A percentile compares a stretch with the other conserved stretches of the same genome.
These are phyloP conservation scores for Tapirus terrestris DNA, from an alignment of 2,113 vertebrate genomes.

Conservation along the genomic window DNA sequence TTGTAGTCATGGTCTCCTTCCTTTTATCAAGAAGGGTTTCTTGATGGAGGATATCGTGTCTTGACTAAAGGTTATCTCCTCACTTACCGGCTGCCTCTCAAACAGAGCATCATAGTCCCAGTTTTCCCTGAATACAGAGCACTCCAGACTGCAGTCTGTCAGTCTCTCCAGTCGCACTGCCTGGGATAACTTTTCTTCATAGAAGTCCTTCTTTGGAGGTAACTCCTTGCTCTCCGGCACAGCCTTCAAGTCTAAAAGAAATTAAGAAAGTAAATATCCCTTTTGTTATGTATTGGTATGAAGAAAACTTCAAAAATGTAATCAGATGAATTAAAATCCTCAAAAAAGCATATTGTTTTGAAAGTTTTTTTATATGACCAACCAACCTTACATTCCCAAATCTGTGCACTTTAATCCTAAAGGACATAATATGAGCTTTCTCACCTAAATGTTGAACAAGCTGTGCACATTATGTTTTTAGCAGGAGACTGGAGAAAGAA, in stretches of 20 bases:
- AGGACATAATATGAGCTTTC: not conserved
- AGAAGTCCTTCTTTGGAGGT: not conserved
- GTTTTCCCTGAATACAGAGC: accelerated
- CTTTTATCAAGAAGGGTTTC: not conserved
- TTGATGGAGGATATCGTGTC: too few species aligned
- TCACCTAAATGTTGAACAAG: not conserved
- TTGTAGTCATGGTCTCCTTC: not conserved
- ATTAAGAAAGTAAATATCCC: not conserved
- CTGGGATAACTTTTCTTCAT: not conserved
- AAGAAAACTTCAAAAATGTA: not conserved
- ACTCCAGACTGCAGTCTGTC: accelerated
- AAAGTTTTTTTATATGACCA: not conserved
- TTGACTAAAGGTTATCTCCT: not conserved
- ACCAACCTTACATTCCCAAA: not conserved
- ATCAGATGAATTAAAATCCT: not conserved
- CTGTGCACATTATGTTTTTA: not conserved
- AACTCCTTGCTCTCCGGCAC: not conserved
- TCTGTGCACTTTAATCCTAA: not conserved
- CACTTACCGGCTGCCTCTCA: constrained; percentile 44
- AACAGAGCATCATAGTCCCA: not conserved
- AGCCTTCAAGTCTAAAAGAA: constrained; percentile 24
- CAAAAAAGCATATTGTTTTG: not conserved
- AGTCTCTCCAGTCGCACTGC: accelerated
- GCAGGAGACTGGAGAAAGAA: not conserved
- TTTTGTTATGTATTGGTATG: not conserved